Percentiles rank a stretch among this genome's conserved stretches.
phyloP scores from a whole-genome alignment of 1,140 invertebrate genomes.

The Trichonephila inaurata region DNA sequence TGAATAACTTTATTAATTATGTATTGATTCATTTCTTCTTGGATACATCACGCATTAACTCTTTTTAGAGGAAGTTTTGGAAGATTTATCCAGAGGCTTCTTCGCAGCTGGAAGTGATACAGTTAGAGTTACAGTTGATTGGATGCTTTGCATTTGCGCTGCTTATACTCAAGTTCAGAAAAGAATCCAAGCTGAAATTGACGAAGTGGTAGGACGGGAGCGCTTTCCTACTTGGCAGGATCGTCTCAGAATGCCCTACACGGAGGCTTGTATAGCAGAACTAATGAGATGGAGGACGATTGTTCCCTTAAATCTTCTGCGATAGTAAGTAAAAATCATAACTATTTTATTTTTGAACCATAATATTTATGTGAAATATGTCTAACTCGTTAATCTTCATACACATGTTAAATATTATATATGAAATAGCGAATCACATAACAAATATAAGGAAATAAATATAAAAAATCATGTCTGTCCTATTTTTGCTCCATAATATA shows the following conservation, averaged over 20 bases:
- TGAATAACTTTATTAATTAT: too few relatives aligned
- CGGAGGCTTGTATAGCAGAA: conserved; percentile 77
- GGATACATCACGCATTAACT: too few relatives aligned
- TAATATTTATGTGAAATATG: too few relatives aligned
- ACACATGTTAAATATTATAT: too few relatives aligned
- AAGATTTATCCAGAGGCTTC: conserved; percentile 72
- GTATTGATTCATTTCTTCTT: too few relatives aligned
- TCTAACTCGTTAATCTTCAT: too few relatives aligned
- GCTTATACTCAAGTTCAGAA: conserved; percentile 77
- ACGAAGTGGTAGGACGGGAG: conserved; percentile 77
- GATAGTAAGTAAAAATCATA: conserved; percentile 61
- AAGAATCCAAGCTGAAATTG: conserved; percentile 78
- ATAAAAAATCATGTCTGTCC: too few relatives aligned
- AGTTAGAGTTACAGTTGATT: conserved; percentile 77
- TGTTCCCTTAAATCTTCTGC: conserved; percentile 76
- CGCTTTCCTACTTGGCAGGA: conserved; percentile 77
- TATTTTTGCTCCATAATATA: too few relatives aligned
- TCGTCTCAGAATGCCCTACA: conserved; percentile 77
- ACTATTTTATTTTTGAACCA: too few relatives aligned
- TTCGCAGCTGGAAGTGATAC: conserved; percentile 79
- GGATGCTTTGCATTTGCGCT: conserved; percentile 77
- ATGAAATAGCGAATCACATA: too few relatives aligned
- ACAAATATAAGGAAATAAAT: too few relatives aligned
- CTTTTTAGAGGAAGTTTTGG: conserved; percentile 74
- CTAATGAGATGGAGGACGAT: conserved; percentile 76